Conservation (phyloP, 2,888 invertebrate genomes). For the Mythimna albipuncta region DNA sequence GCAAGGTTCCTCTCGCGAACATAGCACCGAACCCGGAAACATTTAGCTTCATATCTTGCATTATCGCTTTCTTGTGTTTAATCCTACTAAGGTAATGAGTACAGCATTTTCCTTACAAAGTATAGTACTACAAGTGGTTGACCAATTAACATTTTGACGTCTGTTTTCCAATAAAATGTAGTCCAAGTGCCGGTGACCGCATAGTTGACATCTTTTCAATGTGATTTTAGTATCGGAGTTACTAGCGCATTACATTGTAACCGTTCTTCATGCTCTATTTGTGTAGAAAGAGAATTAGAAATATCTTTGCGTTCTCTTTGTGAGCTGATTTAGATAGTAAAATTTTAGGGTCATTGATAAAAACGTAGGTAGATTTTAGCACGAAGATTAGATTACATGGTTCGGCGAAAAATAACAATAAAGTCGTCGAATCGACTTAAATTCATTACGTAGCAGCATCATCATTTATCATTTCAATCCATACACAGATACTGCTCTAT, state of each 20-base stretch:
- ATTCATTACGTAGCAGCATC: background rate
- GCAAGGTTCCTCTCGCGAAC: constrained; percentile 78
- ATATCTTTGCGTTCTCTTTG: constrained; percentile 24
- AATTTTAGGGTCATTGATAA: background rate
- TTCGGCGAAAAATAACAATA: background rate
- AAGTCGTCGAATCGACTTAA: background rate
- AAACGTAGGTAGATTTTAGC: no score
- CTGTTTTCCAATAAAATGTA: constrained; percentile 29
- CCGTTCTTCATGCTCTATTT: constrained; percentile 46
- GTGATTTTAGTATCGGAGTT: constrained; percentile 33
- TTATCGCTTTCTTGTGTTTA: constrained; percentile 71
- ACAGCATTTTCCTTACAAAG: constrained; percentile 21
- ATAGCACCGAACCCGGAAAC: constrained; percentile 80
- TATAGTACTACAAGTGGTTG: constrained; percentile 5
- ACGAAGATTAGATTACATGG: constrained; percentile 2
- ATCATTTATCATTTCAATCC: no score
- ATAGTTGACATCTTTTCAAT: constrained; percentile 27
- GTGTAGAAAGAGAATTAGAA: constrained; percentile 24
- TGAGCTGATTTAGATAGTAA: background rate
- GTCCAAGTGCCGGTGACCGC: constrained; percentile 30
- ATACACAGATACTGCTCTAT: no score
- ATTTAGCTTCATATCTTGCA: constrained; percentile 75
- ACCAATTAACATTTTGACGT: constrained; percentile 24
- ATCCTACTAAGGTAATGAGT: constrained; percentile 73
- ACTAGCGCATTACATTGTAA: constrained; percentile 40